Evolutionary conservation across 2,797 vertebrate species (phyloP), one percentile per base, ranked within the genome.

Genomic region (Enteromius paludinosus): DNA sequence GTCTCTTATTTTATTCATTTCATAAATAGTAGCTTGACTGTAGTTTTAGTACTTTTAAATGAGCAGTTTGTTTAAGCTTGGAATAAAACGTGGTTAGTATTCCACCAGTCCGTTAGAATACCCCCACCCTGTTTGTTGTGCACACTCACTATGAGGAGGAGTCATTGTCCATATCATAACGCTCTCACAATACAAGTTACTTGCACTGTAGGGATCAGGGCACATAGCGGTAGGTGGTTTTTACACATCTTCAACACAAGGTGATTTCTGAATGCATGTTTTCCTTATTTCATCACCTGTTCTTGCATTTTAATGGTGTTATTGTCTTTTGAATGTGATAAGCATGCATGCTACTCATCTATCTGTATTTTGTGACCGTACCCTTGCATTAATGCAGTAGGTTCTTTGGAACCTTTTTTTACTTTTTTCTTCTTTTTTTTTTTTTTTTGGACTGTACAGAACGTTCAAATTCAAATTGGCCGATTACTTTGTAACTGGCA

Each of bases 141-240:
- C 20, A 73, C n/a, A 6, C 41, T n/a, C 79, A 45, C 8, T 70
- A 0, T 23, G 15, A 79, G 80, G 59, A 28, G 68, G 74, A 75
- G 81, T 38, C 15, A 23, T 56, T 64, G 52, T 81, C 33, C 43
- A 49, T 64, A 45, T n/a, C 30, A 33, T 17, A 71, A 47, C 14
- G 23, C 11, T 12, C 18, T 20, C 11, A 20, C 23, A 45, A 61
- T 23, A 43, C 1, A 70, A 35, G 54, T 81, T 62, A 49, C 25
- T 61, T 72, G 3, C 33, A 15, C 41, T 47, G 4, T 23, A 38
- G 41, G 28, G 41, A 23, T 56, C n/a, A 35, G 54, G 47, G 28
- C 54, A 15, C 20, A 25, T 25, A 25, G 79, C 68, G 20, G 54
- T 81, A 49, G 28, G 54, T 38, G 18, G 8, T 12, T 23, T 71